A percentile compares a stretch with the other conserved stretches of the same genome.
Conservation (phyloP, 2,888 invertebrate species). For the Caenorhabditis sp. region DNA sequence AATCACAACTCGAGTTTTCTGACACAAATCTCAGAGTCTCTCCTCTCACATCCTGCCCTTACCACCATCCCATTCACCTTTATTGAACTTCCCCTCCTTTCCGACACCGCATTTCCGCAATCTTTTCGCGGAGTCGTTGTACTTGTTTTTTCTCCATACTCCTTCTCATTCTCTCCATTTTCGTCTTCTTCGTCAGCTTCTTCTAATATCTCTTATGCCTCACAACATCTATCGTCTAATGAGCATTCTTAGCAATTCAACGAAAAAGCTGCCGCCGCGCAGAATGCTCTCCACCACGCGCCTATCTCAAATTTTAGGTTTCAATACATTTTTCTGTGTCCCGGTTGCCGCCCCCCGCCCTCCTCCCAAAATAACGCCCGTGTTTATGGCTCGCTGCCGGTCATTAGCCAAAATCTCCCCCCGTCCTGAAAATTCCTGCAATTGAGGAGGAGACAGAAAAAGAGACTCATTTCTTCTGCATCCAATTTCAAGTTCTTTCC, state of each 20-base stretch:
- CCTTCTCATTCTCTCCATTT: neutral
- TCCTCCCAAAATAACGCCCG: constrained; percentile 15
- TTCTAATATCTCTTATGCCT: neutral
- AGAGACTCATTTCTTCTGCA: constrained; percentile 21
- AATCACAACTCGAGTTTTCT: constrained; percentile 2
- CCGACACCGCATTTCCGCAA: constrained; percentile 49
- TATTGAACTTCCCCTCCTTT: constrained; percentile 20
- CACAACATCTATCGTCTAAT: constrained; percentile 45
- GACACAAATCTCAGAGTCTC: neutral
- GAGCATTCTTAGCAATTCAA: constrained; percentile 44
- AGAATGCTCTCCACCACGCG: neutral
- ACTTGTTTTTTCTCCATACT: constrained; percentile 34
- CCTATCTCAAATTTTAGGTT: constrained; percentile 55
- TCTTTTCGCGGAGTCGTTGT: constrained; percentile 19
- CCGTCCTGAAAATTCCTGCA: constrained; percentile 16
- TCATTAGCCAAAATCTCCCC: constrained; percentile 38
- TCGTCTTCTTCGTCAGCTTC: neutral
- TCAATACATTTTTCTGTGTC: constrained; percentile 27
- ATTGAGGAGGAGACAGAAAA: constrained; percentile 22
- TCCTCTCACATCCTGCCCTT: neutral
- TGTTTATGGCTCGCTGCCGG: constrained; percentile 31
- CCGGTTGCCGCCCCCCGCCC: neutral
- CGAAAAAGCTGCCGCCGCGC: neutral
- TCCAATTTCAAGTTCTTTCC: constrained; percentile 37
- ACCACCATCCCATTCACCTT: constrained; percentile 26